Conservation (phyloP, 2,888 invertebrate genomes). For the Phaedon cochleariae region DNA sequence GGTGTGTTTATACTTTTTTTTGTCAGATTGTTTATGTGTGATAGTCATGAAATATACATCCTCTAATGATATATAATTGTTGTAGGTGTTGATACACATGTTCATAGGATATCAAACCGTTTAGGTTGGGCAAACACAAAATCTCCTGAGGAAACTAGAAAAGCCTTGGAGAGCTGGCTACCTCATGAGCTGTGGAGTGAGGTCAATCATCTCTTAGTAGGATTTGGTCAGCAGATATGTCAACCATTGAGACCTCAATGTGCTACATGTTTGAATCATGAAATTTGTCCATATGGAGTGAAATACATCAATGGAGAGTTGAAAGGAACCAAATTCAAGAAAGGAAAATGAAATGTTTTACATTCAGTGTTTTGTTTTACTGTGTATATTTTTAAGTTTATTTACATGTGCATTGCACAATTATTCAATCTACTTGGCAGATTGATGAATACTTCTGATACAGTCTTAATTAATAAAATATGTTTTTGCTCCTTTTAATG, state of each 20-base stretch:
- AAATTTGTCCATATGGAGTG: slow-evolving; percentile 79
- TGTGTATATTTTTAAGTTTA: background rate
- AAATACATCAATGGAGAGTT: slow-evolving; percentile 48
- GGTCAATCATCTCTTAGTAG: slow-evolving; percentile 91
- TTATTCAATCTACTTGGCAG: no score
- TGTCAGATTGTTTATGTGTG: background rate
- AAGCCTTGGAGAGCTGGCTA: slow-evolving; percentile 86
- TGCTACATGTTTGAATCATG: slow-evolving; percentile 79
- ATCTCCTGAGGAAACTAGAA: slow-evolving; percentile 89
- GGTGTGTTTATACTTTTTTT: no score
- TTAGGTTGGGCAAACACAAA: slow-evolving; percentile 86
- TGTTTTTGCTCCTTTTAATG: no score
- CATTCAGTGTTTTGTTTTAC: background rate
- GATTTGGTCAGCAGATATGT: slow-evolving; percentile 97
- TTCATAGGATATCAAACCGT: slow-evolving; percentile 93
- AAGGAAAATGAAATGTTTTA: slow-evolving; percentile 7
- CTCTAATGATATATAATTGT: slow-evolving; percentile 29
- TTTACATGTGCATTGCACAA: no score
- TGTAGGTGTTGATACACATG: slow-evolving; percentile 94
- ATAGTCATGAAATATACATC: background rate
- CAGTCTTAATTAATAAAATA: no score
- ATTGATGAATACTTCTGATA: no score
- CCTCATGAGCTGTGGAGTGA: slow-evolving; percentile 87
- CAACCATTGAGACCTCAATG: slow-evolving; percentile 85
- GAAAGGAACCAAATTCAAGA: slow-evolving; percentile 29